Evolutionary conservation across 2,797 vertebrate genomes (phyloP), one percentile per base, ranked within the genome.

Genomic region (Melanotaenia trifasciata): DNA sequence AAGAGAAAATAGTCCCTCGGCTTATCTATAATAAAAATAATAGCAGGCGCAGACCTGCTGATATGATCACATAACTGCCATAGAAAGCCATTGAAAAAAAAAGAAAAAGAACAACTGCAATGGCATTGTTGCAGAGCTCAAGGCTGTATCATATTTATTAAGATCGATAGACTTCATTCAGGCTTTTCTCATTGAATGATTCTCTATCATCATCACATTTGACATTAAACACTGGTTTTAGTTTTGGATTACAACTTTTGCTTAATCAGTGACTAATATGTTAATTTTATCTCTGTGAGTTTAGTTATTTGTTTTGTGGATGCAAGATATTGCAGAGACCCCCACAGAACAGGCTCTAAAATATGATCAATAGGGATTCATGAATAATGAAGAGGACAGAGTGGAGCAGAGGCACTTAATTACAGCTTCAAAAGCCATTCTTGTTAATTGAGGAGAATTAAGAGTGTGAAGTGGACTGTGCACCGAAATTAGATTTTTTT

Each of bases 371-470:
- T 95, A 94, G 94, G 88, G 93, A 89, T 94, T 96, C 96, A 96
- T 96, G 96, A 97, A 96, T 96, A 94, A 96, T 95, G 96, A 95
- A 96, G 87, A 84, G 94, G 95, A 47, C 94, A 88, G 69, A 89
- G 95, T 95, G 94, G 91, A 92, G 92, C 83, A 80, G 92, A 94
- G 95, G 92, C 92, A 96, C 95, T 98, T 97, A 96, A 98, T 98
- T 97, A 97, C 94, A 95, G 95, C 95, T 97, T 97, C 96, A 96
- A 95, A 96, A 96, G 91, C 90, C 95, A 93, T 97, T 97, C 95
- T 94, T 92, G 94, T 96, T 97, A 97, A 98, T 97, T 97, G 96
- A 96, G 95, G 96, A 94, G 95, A 96, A 97, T 97, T 96, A 97
- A 97, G 95, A 94, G 94, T 96, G 91, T 95, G 95, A 94, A 96